Percentiles rank a stretch among this genome's conserved stretches.
Evolutionary conservation across 2,113 vertebrate genomes (phyloP).

Genomic region (Pogona vitticeps): DNA sequence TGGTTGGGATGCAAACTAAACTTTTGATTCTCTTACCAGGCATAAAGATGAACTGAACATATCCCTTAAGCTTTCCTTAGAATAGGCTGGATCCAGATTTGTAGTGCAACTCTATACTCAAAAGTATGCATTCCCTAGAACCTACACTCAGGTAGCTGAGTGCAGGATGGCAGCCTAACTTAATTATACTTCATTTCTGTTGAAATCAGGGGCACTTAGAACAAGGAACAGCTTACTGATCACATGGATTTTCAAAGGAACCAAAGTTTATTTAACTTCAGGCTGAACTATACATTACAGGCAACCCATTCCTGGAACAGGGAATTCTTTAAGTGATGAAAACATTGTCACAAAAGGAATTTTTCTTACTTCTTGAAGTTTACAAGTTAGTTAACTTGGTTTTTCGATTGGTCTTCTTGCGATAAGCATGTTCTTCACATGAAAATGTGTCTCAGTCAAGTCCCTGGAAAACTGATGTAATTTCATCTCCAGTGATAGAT

Average conservation of each 20-base stretch:
- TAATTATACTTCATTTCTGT: neutral
- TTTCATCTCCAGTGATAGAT: no score
- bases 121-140: neutral
- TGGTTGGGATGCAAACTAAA: neutral
- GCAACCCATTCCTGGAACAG: no score
- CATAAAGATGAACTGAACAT: neutral
- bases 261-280: neutral
- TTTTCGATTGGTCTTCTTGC: neutral
- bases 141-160: neutral
- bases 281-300: neutral
- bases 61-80: no score
- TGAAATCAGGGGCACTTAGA: neutral
- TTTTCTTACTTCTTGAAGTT: no score
- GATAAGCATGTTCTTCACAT: no score
- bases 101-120: neutral
- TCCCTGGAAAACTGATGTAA: no score
- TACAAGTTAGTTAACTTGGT: neutral
- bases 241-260: neutral
- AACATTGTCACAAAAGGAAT: no score
- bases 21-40: neutral
- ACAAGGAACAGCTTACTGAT: neutral
- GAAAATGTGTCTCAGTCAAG: no score
- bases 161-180: neutral
- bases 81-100: neutral
- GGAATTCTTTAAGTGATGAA: no score